Evolutionary conservation across 2,113 vertebrate species (phyloP).

Genomic region (Budorcas taxicolor): DNA sequence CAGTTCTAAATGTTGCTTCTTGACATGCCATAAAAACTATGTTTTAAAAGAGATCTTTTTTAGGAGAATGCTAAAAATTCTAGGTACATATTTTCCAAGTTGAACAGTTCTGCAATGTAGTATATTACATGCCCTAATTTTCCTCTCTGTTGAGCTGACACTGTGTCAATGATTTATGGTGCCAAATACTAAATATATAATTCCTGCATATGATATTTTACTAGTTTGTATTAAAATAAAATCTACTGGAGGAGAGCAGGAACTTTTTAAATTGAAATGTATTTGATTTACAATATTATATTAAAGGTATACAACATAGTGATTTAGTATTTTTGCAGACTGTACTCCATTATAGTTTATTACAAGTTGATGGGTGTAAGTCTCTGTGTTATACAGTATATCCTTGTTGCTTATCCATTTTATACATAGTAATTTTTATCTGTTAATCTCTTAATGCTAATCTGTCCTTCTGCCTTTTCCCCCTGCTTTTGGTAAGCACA

Average conservation of each 20-base stretch:
- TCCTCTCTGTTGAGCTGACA: not conserved
- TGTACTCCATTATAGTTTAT: not conserved
- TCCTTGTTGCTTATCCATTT: not conserved
- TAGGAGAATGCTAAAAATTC: not conserved
- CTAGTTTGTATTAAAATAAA: constrained; percentile 28
- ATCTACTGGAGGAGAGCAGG: not conserved
- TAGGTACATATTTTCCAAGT: not conserved
- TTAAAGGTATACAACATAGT: not conserved
- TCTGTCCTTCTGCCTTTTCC: not conserved
- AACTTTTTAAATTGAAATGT: not conserved
- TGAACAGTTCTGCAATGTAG: not conserved
- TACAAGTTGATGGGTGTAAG: not conserved
- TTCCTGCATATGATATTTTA: constrained; percentile 42
- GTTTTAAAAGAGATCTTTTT: not conserved
- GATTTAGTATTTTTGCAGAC: not conserved
- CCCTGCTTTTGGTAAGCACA: not conserved
- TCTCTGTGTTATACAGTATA: not conserved
- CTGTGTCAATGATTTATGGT: not conserved
- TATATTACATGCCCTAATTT: not conserved
- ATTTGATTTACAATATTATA: not conserved
- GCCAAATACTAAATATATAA: constrained; percentile 35
- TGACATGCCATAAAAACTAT: not conserved
- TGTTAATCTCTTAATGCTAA: not conserved
- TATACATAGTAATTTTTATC: not conserved
- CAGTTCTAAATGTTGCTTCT: too few relatives aligned